Base-by-base conservation (phyloP, 2,888 invertebrate species). In the Plebejus argus region DNA sequence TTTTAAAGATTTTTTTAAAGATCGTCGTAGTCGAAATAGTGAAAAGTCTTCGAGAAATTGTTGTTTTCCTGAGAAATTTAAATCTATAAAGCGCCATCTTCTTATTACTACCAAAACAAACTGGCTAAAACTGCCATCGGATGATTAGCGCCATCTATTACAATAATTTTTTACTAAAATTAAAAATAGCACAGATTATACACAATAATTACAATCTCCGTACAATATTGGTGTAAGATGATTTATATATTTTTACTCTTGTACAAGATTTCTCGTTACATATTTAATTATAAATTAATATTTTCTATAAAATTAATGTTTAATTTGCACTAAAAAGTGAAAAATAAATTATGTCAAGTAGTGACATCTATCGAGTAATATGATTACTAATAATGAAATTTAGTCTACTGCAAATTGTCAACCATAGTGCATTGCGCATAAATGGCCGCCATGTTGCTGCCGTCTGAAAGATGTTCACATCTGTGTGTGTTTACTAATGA, bases 401-500 rank as follows among this genome's bases (percentile, higher is more conserved):
- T 92, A 88, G 89, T 90, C 89, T 88, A 89, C 89, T 91, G 90
- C 91, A 91, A 93, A 93, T 92, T 94, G 94, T 94, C 94, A 94
- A 94, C 92, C 93, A 90, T 91, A 94, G 90, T 94, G 94, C 94
- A 94, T 93, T 94, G 94, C 94, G 94, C 94, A 94, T 94, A 94
- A 92, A 94, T 94, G 94, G 94, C 94, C 94, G 94, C 94, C 94
- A 94, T 94, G 94, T 94, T 94, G 93, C 94, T 93, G 92, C 93
- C 92, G 94, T 93, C 94, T 93, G 94, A 92, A 91, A 92, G 94
- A 93, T 94, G 93, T 94, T 94, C 94, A 91, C 92, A 91, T 92
- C 91, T 94, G 89, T 92, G 90, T 93, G 92, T 94, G 94, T 94
- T 94, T 94, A 94, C 94, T 93, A 94, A 92, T 94, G 93, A 90